These are phyloP conservation scores for Lymantria dispar DNA, from an alignment of 2,888 invertebrate genomes.

Conservation along the genomic window DNA sequence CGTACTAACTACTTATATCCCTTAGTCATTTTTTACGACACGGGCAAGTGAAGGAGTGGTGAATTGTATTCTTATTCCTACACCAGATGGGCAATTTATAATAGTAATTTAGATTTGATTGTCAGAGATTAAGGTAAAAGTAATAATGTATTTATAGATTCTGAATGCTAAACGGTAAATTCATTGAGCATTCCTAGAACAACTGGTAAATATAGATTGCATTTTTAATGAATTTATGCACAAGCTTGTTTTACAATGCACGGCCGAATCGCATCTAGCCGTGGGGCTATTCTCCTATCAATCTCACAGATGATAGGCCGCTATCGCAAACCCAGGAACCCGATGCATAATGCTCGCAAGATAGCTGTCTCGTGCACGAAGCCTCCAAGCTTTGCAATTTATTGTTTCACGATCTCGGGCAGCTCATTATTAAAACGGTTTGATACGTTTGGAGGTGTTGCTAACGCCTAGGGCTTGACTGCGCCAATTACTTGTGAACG, in stretches of 20 bases:
- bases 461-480: conserved; percentile 69
- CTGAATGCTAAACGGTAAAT: background rate
- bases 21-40: too few relatives aligned
- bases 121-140: too few relatives aligned
- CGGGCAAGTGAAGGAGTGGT: too few relatives aligned
- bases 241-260: conserved; percentile 55
- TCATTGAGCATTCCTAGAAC: conserved; percentile 25
- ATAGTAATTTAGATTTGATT: too few relatives aligned
- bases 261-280: conserved; percentile 69
- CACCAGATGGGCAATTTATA: too few relatives aligned
- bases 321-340: conserved; percentile 65
- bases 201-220: conserved; percentile 39
- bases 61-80: too few relatives aligned
- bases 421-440: conserved; percentile 83
- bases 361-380: conserved; percentile 81
- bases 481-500: conserved; percentile 72
- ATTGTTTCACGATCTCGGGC: conserved; percentile 81
- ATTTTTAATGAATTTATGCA: conserved; percentile 60
- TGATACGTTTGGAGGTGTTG: conserved; percentile 81
- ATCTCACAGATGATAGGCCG: conserved; percentile 78
- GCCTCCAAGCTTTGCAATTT: conserved; percentile 82
- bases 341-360: conserved; percentile 80
- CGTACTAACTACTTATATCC: too few relatives aligned
- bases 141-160: too few relatives aligned
- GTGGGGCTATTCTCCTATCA: conserved; percentile 79